These are phyloP conservation scores for Lasioglossum leucozonium DNA, from an alignment of 2,888 invertebrate genomes.

Conservation along the genomic window DNA sequence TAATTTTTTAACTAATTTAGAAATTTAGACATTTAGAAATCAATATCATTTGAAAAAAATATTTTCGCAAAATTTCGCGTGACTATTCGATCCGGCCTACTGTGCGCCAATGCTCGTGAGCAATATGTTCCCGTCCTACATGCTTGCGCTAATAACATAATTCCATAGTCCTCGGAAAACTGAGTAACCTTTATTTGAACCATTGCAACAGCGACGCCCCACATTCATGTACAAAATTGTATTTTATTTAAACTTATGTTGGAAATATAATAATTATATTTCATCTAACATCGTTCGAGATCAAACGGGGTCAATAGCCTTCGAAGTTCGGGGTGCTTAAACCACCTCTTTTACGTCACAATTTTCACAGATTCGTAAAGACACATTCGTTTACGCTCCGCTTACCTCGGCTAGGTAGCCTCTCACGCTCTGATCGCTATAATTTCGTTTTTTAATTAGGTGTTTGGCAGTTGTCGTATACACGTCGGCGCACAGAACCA, in stretches of 20 bases:
- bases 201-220: no score
- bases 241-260: background rate
- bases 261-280: background rate
- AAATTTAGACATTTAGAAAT: no score
- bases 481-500: slow-evolving; percentile 65
- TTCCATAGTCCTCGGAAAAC: no score
- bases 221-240: background rate
- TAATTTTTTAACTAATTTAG: no score
- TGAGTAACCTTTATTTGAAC: no score
- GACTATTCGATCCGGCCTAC: no score
- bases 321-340: background rate
- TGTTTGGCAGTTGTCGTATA: slow-evolving; percentile 59
- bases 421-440: slow-evolving; percentile 92
- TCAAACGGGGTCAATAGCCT: background rate
- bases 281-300: background rate
- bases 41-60: no score
- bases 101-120: no score
- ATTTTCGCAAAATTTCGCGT: no score
- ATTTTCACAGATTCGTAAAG: background rate
- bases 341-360: background rate
- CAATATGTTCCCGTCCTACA: no score
- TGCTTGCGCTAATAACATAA: no score
- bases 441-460: slow-evolving; percentile 88
- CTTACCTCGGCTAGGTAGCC: slow-evolving; percentile 93
- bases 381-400: background rate